Percentiles rank a stretch among this genome's conserved stretches.
These are phyloP conservation scores for Telenomus remus DNA, from an alignment of 1,140 invertebrate species.

Conservation along the genomic window DNA sequence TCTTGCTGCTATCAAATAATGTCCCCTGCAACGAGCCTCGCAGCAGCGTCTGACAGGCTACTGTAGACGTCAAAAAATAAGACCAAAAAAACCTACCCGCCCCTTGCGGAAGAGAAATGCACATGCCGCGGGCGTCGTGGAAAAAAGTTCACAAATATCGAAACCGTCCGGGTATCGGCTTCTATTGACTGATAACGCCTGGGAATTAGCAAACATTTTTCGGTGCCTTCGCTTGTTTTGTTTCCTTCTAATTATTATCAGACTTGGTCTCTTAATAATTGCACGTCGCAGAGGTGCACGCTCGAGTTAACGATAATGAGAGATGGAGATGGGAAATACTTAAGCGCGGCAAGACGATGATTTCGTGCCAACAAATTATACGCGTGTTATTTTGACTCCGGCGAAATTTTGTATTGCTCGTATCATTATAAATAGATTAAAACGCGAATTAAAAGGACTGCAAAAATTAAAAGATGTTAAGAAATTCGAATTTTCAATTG, in stretches of 20 bases:
- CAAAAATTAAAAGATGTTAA: too few species aligned
- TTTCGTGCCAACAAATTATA: conserved; percentile 24
- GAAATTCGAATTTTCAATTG: too few species aligned
- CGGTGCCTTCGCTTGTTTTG: too few species aligned
- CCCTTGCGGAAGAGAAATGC: conserved; percentile 48
- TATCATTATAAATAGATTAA: neutral
- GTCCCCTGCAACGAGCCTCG: conserved; percentile 66
- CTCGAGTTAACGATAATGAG: conserved; percentile 60
- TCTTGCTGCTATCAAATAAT: conserved; percentile 69
- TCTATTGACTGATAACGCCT: too few species aligned
- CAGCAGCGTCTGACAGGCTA: conserved; percentile 65
- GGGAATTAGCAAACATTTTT: neutral
- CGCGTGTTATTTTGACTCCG: conserved; percentile 8
- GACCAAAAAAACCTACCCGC: conserved; percentile 23
- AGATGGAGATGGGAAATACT: conserved; percentile 41
- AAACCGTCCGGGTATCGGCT: conserved; percentile 1
- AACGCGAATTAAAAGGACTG: too few species aligned
- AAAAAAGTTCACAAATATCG: conserved; percentile 20
- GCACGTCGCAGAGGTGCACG: conserved; percentile 50
- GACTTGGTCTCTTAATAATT: conserved; percentile 51
- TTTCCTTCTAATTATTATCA: too few species aligned
- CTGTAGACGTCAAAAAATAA: conserved; percentile 50
- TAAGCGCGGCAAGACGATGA: conserved; percentile 19
- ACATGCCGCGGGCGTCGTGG: conserved; percentile 1
- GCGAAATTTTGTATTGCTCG: neutral